A percentile compares a stretch with the other conserved stretches of the same genome.
Conservation (phyloP, 2,888 invertebrate genomes). For the Pristionchus mayeri region DNA sequence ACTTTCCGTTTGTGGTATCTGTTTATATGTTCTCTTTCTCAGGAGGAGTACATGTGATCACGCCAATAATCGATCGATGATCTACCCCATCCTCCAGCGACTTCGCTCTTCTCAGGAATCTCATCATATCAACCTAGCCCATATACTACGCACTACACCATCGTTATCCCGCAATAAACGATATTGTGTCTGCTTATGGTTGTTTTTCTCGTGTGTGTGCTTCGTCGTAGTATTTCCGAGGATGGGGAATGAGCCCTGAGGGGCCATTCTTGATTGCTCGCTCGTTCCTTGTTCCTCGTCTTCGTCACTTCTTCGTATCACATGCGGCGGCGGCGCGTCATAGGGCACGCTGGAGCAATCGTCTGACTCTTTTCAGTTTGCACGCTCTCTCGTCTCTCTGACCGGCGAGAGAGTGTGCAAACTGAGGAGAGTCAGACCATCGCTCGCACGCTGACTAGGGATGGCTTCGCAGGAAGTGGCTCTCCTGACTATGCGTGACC, state of each 20-base stretch:
- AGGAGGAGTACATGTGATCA: slow-evolving; percentile 45
- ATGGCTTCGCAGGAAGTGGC: too few species aligned
- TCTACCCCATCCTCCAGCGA: slow-evolving; percentile 24
- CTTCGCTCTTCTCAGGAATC: slow-evolving; percentile 29
- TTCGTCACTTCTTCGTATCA: background rate
- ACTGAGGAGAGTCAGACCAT: too few species aligned
- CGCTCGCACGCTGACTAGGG: too few species aligned
- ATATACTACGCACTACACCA: background rate
- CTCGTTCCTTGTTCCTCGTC: background rate
- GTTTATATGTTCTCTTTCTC: background rate
- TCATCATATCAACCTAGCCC: too few species aligned
- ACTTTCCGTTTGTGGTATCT: background rate
- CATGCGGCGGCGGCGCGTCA: background rate
- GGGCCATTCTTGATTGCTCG: too few species aligned
- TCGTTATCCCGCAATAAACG: slow-evolving; percentile 10
- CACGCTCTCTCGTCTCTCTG: too few species aligned
- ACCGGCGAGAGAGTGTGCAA: too few species aligned
- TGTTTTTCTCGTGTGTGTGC: background rate
- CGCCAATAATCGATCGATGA: slow-evolving; percentile 21
- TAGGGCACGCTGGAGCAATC: too few species aligned
- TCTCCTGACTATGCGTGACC: too few species aligned
- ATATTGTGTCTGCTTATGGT: slow-evolving; percentile 6
- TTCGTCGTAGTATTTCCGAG: background rate
- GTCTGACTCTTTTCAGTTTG: too few species aligned
- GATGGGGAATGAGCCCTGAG: too few species aligned